These are phyloP conservation scores for Campylomormyrus tamandua DNA, from an alignment of 2,113 vertebrate genomes.

Conservation along the genomic window DNA sequence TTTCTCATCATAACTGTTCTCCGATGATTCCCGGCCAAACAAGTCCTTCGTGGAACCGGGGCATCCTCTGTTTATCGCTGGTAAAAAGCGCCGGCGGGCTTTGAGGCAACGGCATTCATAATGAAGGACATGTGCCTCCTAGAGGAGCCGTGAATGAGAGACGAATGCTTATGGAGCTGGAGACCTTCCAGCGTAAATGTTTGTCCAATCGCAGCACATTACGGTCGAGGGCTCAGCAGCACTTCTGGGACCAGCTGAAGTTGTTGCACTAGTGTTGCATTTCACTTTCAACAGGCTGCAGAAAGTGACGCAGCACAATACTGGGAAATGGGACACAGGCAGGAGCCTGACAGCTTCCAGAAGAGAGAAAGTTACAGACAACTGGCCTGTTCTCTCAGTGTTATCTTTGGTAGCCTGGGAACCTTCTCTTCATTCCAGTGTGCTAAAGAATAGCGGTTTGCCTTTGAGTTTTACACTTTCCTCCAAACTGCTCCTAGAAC, in stretches of 20 bases:
- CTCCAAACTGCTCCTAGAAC: background rate
- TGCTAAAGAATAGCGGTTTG: background rate
- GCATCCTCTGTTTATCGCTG: background rate
- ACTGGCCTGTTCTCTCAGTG: background rate
- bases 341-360: background rate
- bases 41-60: background rate
- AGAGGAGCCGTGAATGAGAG: background rate
- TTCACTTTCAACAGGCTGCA: slow-evolving; percentile 16
- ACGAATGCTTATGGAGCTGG: background rate
- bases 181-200: slow-evolving; percentile 23
- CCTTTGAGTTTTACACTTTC: background rate
- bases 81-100: background rate
- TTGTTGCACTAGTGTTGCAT: background rate
- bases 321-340: background rate
- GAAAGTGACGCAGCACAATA: background rate
- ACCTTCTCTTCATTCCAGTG: background rate
- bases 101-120: slow-evolving; percentile 8
- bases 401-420: background rate
- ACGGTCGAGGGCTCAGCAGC: background rate
- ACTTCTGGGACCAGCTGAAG: background rate
- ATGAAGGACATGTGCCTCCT: background rate
- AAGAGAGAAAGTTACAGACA: background rate
- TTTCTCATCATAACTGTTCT: background rate
- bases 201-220: background rate
- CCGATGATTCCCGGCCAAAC: background rate